Evolutionary conservation across 2,888 invertebrate genomes (phyloP), one percentile per base, ranked within the genome.

Genomic region (Caenorhabditis uteleia): DNA sequence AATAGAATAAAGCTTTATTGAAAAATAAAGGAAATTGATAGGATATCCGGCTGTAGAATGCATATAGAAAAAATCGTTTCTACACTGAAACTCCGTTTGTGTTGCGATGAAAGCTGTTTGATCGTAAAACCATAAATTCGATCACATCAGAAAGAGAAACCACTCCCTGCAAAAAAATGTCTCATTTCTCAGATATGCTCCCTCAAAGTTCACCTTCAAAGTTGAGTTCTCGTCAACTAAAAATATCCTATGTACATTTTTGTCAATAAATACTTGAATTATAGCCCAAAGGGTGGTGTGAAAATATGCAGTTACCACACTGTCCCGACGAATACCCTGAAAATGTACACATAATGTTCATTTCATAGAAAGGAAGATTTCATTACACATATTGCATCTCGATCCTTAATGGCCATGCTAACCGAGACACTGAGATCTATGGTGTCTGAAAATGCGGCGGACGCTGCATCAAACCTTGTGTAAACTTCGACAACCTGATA

Each of bases 161-260:
- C 21, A 67, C 53, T 38, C 61, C 67, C 61, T 67, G 57, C 26
- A 66, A 55, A 20, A 21, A 10, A 5, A 21, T 18, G 10, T 6
- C 2, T 2, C 49, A 21, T 8, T 38, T 16, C 7, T 23, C n/a
- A 12, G 34, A n/a, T 34, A 16, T 12, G 34, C 8, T 34, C 34
- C n/a, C 5, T 34, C n/a, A n/a, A 26, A 21, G 40, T 26, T n/a
- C 23, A 68, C 68, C 42, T 65, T 68, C 7, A 70, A 36, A 29
- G 53, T 45, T 1, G 29, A 46, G 18, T 31, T 36, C 1, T 58
- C 59, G 29, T 68, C 68, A 3, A 65, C 61, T 36, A 67, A 54
- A 23, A 70, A 68, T 14, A 70, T 61, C 25, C 70, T 40, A 44
- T 70, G 67, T n/a, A 70, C 70, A 27, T 70, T 70, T 47, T 62